These are phyloP conservation scores for Cheilosia soror DNA, from an alignment of 2,888 invertebrate species.

Conservation along the genomic window DNA sequence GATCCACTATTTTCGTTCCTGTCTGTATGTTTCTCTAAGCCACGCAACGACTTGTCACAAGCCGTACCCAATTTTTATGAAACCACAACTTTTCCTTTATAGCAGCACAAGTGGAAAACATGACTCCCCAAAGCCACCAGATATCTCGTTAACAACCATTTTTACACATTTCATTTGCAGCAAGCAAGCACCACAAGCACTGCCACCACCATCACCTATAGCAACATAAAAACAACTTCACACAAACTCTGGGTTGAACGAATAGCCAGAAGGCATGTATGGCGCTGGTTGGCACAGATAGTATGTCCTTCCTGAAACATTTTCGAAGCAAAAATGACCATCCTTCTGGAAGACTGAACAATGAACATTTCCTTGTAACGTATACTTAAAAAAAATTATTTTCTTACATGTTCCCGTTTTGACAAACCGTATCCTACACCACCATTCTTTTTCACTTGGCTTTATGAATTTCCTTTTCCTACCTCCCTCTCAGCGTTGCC, in stretches of 20 bases:
- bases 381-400: slow-evolving; percentile 55
- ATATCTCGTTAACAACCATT: slow-evolving; percentile 46
- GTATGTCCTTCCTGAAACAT: slow-evolving; percentile 24
- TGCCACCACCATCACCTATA: too few species aligned
- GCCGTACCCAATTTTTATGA: not conserved
- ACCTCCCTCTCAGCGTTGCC: not conserved
- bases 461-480: slow-evolving; percentile 5
- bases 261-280: not conserved
- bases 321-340: slow-evolving; percentile 40
- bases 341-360: slow-evolving; percentile 69
- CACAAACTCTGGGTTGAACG: slow-evolving; percentile 6
- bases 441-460: slow-evolving; percentile 2
- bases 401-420: slow-evolving; percentile 18
- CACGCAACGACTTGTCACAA: not conserved
- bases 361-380: slow-evolving; percentile 57
- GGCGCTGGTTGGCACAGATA: slow-evolving; percentile 1
- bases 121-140: not conserved
- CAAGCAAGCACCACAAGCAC: slow-evolving; percentile 10
- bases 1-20: too few species aligned
- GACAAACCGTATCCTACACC: slow-evolving; percentile 14
- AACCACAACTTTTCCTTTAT: not conserved
- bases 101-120: not conserved
- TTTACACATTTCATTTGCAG: slow-evolving; percentile 55
- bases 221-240: too few species aligned
- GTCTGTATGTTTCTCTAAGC: too few species aligned